These are phyloP conservation scores for Athene cunicularia DNA, from an alignment of 2,113 vertebrate genomes.

Conservation along the genomic window DNA sequence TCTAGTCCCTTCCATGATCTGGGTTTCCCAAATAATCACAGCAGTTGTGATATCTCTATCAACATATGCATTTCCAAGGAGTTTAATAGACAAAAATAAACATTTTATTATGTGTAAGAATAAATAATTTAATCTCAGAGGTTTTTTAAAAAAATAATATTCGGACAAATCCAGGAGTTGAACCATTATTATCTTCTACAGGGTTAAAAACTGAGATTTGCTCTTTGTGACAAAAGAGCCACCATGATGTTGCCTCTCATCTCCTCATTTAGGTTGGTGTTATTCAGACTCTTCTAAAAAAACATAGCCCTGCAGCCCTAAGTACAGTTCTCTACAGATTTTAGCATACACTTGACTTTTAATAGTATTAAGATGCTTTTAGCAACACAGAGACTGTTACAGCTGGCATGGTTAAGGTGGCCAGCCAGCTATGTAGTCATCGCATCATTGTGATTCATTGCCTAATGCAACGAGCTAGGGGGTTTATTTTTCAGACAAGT, in stretches of 20 bases:
- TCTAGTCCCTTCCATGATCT: neutral
- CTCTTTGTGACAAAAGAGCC: neutral
- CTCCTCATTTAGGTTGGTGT: neutral
- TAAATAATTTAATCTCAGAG: neutral
- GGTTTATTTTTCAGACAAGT: neutral
- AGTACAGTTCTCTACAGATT: neutral
- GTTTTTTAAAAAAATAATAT: rapidly evolving
- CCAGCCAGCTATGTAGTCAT: neutral
- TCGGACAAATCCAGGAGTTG: neutral
- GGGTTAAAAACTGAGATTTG: neutral
- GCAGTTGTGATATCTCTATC: neutral
- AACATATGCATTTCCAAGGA: neutral
- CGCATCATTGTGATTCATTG: neutral
- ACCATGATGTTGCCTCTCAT: neutral
- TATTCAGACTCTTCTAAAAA: neutral
- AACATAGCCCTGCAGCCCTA: neutral
- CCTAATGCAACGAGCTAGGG: neutral
- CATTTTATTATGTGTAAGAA: neutral
- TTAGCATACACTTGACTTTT: neutral
- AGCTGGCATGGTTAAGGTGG: neutral
- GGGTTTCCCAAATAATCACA: neutral
- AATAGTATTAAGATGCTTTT: neutral
- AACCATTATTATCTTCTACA: neutral
- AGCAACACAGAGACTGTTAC: neutral
- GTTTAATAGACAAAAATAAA: neutral